phyloP scores from a whole-genome alignment of 2,888 invertebrate genomes.

The Eupithecia subumbrata region DNA sequence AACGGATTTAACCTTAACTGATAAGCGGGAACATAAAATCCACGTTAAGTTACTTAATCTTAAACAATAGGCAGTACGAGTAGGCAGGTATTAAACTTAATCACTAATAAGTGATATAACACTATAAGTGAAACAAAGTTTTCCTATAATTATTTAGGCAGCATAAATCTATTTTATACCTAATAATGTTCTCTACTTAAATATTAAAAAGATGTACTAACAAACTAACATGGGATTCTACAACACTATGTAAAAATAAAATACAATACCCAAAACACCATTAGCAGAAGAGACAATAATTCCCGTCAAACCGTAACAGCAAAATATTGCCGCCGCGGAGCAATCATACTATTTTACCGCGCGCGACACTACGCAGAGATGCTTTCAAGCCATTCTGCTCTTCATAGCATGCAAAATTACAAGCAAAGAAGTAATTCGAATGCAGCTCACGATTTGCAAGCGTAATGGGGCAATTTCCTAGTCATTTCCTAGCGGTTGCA shows the following conservation, averaged over 20 bases:
- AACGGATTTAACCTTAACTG: background rate
- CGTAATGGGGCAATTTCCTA: slow-evolving; percentile 82
- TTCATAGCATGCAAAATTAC: slow-evolving; percentile 71
- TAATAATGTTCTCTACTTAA: background rate
- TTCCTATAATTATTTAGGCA: background rate
- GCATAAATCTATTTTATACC: background rate
- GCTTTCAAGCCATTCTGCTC: slow-evolving; percentile 59
- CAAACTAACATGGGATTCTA: background rate
- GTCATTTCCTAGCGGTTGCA: slow-evolving; percentile 77
- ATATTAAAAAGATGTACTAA: background rate
- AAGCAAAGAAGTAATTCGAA: slow-evolving; percentile 78
- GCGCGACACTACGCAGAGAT: slow-evolving; percentile 51
- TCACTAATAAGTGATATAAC: too few relatives aligned
- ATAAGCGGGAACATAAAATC: background rate
- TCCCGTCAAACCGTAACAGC: slow-evolving; percentile 39
- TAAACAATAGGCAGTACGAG: background rate
- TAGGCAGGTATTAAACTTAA: background rate
- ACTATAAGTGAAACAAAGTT: background rate
- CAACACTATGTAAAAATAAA: background rate
- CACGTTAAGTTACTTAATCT: background rate
- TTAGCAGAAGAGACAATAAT: slow-evolving; percentile 19
- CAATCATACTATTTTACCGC: slow-evolving; percentile 44
- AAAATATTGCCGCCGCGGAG: slow-evolving; percentile 42
- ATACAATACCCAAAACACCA: background rate
- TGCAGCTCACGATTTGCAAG: slow-evolving; percentile 80